A percentile compares a stretch with the other conserved stretches of the same genome.
Evolutionary conservation across 2,113 vertebrate species (phyloP).

Genomic region (Morone saxatilis): DNA sequence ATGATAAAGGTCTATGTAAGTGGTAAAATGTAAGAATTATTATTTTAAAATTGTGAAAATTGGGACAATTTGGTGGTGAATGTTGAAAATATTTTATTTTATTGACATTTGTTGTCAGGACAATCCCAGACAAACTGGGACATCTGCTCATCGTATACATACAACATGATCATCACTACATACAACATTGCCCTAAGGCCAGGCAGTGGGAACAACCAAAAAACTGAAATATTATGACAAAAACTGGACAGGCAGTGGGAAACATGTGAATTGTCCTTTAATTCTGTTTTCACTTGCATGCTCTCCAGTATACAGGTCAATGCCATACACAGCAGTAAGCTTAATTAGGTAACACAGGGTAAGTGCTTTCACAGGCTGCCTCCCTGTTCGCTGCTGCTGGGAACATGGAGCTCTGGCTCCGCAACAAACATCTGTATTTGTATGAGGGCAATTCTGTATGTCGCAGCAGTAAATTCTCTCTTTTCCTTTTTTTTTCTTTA

Average conservation of each 20-base stretch:
- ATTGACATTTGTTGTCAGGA: too few species aligned
- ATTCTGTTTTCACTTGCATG: slow-evolving; percentile 13
- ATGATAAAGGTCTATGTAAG: too few species aligned
- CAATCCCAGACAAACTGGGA: too few species aligned
- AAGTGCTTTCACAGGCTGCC: slow-evolving; percentile 66
- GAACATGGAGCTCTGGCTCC: slow-evolving; percentile 58
- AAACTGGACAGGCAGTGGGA: background rate
- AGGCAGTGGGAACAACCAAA: background rate
- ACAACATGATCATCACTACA: background rate
- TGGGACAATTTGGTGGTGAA: too few species aligned
- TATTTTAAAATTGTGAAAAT: too few species aligned
- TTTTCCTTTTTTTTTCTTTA: slow-evolving; percentile 39
- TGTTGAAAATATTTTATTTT: too few species aligned
- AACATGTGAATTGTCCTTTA: background rate
- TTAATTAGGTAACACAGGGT: slow-evolving; percentile 41
- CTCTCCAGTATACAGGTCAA: slow-evolving; percentile 2
- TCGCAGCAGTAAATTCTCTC: slow-evolving; percentile 58
- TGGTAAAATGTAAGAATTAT: too few species aligned
- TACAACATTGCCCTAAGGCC: background rate
- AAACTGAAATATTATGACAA: background rate
- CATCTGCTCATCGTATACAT: background rate
- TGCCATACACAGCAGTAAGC: slow-evolving; percentile 22
- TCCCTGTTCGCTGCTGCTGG: slow-evolving; percentile 56
- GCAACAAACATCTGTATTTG: slow-evolving; percentile 79
- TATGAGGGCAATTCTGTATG: slow-evolving; percentile 62